Base-by-base conservation (phyloP, 2,797 vertebrate species). In the Streptopelia turtur region DNA sequence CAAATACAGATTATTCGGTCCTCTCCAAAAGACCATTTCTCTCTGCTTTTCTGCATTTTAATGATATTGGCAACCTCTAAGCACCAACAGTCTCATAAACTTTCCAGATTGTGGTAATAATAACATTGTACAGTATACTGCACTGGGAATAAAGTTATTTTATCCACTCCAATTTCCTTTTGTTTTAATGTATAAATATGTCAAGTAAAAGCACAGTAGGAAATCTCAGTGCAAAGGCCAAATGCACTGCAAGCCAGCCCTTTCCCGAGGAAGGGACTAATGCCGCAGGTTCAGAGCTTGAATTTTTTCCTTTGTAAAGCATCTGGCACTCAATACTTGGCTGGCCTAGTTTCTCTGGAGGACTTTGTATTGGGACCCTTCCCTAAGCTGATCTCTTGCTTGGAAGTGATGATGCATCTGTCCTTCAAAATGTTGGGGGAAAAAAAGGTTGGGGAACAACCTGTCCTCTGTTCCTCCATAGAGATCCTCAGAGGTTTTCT, bases 71-170 rank as follows among this genome's bases (percentile, higher is more conserved):
- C 53, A 95, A 93, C 68, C 77, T 94, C 87, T 94, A 64, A 96
- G 68, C 71, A 93, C 80, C 91, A 83, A 69, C 43, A 74, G 74
- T 95, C 86, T 88, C 84, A 91, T 97, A 95, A 97, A 95, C 90
- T 83, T 93, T 71, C 27, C 84, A 90, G 65, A 92, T 95, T 95
- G 80, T 69, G 75, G 77, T 91, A 88, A 94, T 96, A 97, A 97
- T 86, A 96, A 90, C 75, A 84, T 83, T 90, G 92, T 86, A 60
- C 84, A 92, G 49, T 95, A 69, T 71, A 55, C 66, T 93, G 87
- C 88, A 81, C 75, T 96, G 84, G 89, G 92, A 95, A 96, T 97
- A 95, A 94, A 95, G 69, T 95, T 92, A 90, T 95, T 96, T 96
- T 96, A 97, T 93, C 75, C 71, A 45, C 70, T 95, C 78, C 84